Base-by-base conservation (phyloP, 2,888 invertebrate genomes). In the Ptilodon capucinus region DNA sequence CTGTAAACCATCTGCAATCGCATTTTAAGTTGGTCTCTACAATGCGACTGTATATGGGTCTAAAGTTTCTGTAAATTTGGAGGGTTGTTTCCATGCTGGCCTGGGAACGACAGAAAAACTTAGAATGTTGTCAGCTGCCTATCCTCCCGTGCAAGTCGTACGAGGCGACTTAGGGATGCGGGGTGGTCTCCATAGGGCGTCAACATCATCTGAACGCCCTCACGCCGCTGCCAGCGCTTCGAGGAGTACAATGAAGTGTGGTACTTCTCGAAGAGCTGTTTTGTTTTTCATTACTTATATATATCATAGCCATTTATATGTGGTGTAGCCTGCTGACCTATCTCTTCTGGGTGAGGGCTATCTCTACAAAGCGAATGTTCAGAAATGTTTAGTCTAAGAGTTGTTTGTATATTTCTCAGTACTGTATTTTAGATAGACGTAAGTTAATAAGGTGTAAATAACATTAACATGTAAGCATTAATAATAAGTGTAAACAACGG, bases 71-170 rank as follows among this genome's bases (percentile, higher is more conserved):
- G n/a, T n/a, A n/a, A n/a, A n/a, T n/a, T n/a, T n/a, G n/a, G n/a
- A n/a, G n/a, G 8, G 21, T 6, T 40, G 35, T 63, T 64, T 52
- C 63, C 59, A 53, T 50, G 66, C 66, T 64, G 66, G 49, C 23
- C 66, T 56, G 66, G 63, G 63, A 64, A 57, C 14, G 54, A 57
- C 5, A 64, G 54, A 62, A 64, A 62, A 56, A 62, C 63, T 40
- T 65, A 54, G 56, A 60, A 59, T 46, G 56, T 9, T 13, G 9
- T 23, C 64, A 64, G 63, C 63, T 59, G 63, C 64, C 46, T 41
- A 0, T 63, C 66, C 0, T 65, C 66, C 63, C 66, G 58, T 28
- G 66, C 63, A 65, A 51, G 63, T 64, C 59, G 63, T 65, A 65
- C 47, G 40, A 62, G 63, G 5, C 63, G 63, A 65, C 66, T 59